Conservation (phyloP, 2,888 invertebrate species). For the Caenorhabditis sp. region DNA sequence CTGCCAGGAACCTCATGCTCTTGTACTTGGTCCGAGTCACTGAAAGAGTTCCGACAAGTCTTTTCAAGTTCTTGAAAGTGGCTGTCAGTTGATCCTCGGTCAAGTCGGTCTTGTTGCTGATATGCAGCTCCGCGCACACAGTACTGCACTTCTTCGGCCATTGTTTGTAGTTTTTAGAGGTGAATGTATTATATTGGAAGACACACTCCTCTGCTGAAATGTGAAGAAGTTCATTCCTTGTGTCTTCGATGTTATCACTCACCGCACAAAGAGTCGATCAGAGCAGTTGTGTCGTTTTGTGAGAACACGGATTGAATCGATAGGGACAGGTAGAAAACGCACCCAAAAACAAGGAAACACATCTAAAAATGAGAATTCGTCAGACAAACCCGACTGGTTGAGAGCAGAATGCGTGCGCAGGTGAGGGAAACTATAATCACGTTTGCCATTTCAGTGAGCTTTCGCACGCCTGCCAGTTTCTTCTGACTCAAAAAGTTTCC, state of each 20-base stretch:
- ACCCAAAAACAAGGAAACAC: neutral
- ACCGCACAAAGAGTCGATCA: constrained; percentile 3
- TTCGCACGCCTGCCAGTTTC: constrained; percentile 2
- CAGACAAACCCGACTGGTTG: neutral
- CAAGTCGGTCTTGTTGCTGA: neutral
- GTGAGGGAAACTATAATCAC: constrained; percentile 2
- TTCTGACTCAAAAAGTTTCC: constrained; percentile 10
- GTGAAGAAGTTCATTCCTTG: too few relatives aligned
- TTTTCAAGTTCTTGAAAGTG: constrained; percentile 22
- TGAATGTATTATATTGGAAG: neutral
- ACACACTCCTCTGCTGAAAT: too few relatives aligned
- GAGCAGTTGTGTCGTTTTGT: constrained; percentile 4
- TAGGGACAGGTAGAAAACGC: neutral
- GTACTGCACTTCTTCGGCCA: constrained; percentile 13
- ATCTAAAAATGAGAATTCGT: neutral
- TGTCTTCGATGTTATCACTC: too few relatives aligned
- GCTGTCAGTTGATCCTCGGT: constrained; percentile 8
- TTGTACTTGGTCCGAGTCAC: constrained; percentile 7
- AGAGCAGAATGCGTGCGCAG: constrained; percentile 18
- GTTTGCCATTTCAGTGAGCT: constrained; percentile 12
- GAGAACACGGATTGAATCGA: neutral
- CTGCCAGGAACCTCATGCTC: constrained; percentile 13
- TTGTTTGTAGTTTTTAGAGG: neutral
- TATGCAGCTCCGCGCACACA: constrained; percentile 8
- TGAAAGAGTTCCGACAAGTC: constrained; percentile 7